Conservation (phyloP, 2,797 vertebrate species). For the Microchirus variegatus region DNA sequence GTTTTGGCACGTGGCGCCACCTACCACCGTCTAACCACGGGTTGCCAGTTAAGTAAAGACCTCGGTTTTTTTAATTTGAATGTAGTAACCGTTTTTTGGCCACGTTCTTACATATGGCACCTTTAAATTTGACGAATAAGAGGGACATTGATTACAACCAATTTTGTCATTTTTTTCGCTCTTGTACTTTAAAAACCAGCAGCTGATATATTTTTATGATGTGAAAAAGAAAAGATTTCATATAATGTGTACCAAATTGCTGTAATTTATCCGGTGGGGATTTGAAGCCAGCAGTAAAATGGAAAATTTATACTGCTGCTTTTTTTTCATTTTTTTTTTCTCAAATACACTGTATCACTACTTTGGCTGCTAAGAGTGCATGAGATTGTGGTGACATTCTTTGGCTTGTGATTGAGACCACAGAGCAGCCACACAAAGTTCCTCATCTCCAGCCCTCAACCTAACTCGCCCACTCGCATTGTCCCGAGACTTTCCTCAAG, state of each 20-base stretch:
- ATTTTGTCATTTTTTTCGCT: constrained; percentile 6
- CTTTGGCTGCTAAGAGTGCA: constrained; percentile 69
- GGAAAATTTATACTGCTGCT: constrained; percentile 73
- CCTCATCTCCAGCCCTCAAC: constrained; percentile 59
- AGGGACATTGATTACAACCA: constrained; percentile 2
- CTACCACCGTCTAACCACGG: too few species aligned
- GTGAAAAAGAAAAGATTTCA: constrained; percentile 39
- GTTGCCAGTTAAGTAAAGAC: too few species aligned
- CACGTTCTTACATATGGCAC: too few species aligned
- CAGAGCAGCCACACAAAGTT: constrained; percentile 74
- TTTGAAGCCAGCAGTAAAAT: constrained; percentile 64
- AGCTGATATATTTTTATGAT: constrained; percentile 42
- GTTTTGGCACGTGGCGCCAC: too few species aligned
- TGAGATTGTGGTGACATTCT: constrained; percentile 81
- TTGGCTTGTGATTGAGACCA: constrained; percentile 77
- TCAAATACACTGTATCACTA: constrained; percentile 70
- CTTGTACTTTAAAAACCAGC: constrained; percentile 18
- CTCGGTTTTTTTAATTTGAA: too few species aligned
- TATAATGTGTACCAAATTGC: constrained; percentile 55
- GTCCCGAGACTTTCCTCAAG: constrained; percentile 77
- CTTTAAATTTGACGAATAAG: background rate
- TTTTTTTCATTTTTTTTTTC: constrained; percentile 29
- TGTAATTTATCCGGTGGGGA: constrained; percentile 64
- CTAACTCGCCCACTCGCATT: constrained; percentile 73
- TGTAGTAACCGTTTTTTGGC: too few species aligned